Evolutionary conservation across 2,113 vertebrate genomes (phyloP), one percentile per base, ranked within the genome.

Genomic region (Corydoras maculifer): DNA sequence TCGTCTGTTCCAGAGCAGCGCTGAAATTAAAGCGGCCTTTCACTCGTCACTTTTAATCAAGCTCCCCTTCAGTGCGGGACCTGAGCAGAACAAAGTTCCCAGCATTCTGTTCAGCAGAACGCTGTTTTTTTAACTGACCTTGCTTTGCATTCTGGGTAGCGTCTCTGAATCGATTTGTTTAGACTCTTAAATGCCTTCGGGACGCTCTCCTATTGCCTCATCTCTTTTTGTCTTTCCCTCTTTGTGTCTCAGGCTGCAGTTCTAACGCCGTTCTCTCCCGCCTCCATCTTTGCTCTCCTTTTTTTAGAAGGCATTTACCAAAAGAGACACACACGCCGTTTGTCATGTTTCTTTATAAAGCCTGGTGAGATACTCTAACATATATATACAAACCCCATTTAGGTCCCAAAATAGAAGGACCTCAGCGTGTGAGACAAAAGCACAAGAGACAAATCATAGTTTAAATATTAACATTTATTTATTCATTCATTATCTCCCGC

Each of bases 61-160:
- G 51, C 50, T 57, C 15, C 57, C 48, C 12, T 58, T 55, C 14
- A 25, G 65, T 6, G 31, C 49, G 10, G 25, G 3, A 3, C 10
- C 29, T 8, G 58, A 18, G 9, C 35, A 48, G 30, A 10, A 48
- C 9, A 25, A 29, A 49, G 70, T 32, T 18, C 4, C 10, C 1
- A 8, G 8, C 2, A 50, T 32, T 18, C 62, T 58, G 15, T 13
- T 59, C 35, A 25, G 31, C 15, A 60, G 54, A 57, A 58, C 15
- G 14, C 25, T 65, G 31, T 50, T 13, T 51, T 72, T 60, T 73
- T 51, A 53, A n/a, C 15, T 63, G 49, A 32, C 70, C 71, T 60
- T 82, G 55, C 68, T 86, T 85, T 81, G 74, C 75, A 85, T 85
- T 85, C 75, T 70, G 69, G 68, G 61, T 76, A 69, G 78, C 59